phyloP scores from a whole-genome alignment of 1,140 invertebrate genomes.

The Brachystomella parvula region DNA sequence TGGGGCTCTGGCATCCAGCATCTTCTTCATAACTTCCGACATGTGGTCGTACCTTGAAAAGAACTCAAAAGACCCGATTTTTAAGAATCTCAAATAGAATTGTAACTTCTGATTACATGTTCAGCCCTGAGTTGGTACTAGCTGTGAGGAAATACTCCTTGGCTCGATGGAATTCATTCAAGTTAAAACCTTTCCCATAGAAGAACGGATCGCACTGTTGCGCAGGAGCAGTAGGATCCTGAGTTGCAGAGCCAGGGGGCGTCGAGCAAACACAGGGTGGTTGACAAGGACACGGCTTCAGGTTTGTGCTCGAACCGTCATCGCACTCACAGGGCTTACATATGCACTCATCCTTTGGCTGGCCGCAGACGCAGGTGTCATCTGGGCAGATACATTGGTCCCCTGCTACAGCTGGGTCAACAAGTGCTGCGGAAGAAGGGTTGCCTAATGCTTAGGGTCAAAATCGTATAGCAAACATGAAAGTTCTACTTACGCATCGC shows the following conservation, averaged over 20 bases:
- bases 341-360: conserved; percentile 2
- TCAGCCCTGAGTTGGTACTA: conserved; percentile 24
- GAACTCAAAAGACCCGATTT: not conserved
- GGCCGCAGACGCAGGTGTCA: conserved; percentile 1
- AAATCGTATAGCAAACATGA: not conserved
- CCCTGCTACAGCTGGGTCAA: too few species aligned
- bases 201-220: not conserved
- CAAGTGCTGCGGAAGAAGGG: too few species aligned
- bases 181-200: conserved; percentile 5
- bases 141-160: conserved; percentile 28
- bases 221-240: not conserved
- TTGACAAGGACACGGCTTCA: not conserved
- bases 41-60: conserved; percentile 30
- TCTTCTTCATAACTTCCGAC: conserved; percentile 29
- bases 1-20: conserved; percentile 30
- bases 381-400: not conserved
- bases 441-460: too few species aligned
- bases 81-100: not conserved
- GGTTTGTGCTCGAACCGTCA: not conserved
- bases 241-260: not conserved
- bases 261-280: not conserved
- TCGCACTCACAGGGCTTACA: not conserved
- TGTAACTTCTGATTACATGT: conserved; percentile 22
- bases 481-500: too few species aligned
- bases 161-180: conserved; percentile 33